These are phyloP conservation scores for Megaceryle maxima DNA, from an alignment of 2,113 vertebrate species.

Conservation along the genomic window DNA sequence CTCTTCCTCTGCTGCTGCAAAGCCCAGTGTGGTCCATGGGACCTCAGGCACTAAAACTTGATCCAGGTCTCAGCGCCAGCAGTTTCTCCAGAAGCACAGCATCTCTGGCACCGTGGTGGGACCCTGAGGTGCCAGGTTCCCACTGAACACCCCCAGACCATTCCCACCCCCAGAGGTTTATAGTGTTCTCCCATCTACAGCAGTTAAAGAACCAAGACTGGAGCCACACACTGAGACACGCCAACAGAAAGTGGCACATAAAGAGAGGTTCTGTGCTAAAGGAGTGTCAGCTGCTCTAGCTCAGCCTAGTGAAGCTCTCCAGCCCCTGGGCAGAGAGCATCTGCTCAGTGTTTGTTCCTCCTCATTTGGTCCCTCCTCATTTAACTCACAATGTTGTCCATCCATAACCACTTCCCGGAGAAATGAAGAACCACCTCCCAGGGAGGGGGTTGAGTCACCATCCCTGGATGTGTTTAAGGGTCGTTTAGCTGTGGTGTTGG, in stretches of 20 bases:
- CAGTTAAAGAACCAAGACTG: background rate
- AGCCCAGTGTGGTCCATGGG: background rate
- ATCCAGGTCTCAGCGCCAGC: background rate
- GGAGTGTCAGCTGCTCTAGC: background rate
- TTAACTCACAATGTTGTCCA: background rate
- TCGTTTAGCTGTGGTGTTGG: too few species aligned
- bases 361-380: background rate
- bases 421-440: background rate
- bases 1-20: background rate
- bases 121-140: background rate
- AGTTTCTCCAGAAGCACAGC: background rate
- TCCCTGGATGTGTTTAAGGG: too few species aligned
- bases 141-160: background rate
- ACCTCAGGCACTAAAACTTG: background rate
- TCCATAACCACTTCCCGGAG: background rate
- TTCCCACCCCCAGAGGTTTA: background rate
- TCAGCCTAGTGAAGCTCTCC: background rate
- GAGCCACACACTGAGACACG: background rate
- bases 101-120: background rate
- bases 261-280: background rate
- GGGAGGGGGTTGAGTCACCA: too few species aligned
- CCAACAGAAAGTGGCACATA: background rate
- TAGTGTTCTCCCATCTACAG: background rate
- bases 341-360: background rate
- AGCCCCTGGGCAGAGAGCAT: background rate